Evolutionary conservation across 2,888 invertebrate genomes (phyloP).

Genomic region (Ceraclea dissimilis): DNA sequence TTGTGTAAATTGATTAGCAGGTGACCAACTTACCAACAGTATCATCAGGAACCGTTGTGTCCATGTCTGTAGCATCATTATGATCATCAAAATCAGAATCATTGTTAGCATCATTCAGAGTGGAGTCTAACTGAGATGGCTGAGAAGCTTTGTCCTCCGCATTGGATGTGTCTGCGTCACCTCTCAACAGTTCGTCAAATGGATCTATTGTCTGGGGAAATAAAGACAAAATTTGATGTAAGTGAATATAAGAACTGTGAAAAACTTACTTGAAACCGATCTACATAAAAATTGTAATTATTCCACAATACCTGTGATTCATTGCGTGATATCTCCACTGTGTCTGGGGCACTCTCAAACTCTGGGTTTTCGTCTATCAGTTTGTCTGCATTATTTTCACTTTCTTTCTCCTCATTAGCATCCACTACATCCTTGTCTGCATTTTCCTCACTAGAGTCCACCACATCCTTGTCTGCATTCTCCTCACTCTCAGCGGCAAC

Average conservation of each 20-base stretch:
- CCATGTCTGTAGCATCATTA: not conserved
- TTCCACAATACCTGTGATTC: constrained; percentile 21
- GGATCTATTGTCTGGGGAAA: constrained; percentile 41
- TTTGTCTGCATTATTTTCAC: no score
- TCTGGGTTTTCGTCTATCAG: constrained; percentile 41
- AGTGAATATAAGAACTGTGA: no score
- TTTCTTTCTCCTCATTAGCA: constrained; percentile 32
- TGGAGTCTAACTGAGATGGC: not conserved
- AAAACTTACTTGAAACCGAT: no score
- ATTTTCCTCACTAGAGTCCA: not conserved
- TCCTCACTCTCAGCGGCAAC: not conserved
- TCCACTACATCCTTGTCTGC: constrained; percentile 21
- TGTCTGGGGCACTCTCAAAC: constrained; percentile 48
- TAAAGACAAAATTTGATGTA: not conserved
- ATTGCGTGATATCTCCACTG: constrained; percentile 35
- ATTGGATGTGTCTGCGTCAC: constrained; percentile 5
- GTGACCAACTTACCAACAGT: not conserved
- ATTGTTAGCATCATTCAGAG: not conserved
- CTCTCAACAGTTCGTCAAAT: constrained; percentile 42
- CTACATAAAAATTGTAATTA: no score
- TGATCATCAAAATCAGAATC: not conserved
- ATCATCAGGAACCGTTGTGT: not conserved
- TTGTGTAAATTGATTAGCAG: no score
- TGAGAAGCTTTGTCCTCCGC: constrained; percentile 6
- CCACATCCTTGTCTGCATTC: not conserved